Conservation (phyloP, 2,113 vertebrate species). For the Sander vitreus region DNA sequence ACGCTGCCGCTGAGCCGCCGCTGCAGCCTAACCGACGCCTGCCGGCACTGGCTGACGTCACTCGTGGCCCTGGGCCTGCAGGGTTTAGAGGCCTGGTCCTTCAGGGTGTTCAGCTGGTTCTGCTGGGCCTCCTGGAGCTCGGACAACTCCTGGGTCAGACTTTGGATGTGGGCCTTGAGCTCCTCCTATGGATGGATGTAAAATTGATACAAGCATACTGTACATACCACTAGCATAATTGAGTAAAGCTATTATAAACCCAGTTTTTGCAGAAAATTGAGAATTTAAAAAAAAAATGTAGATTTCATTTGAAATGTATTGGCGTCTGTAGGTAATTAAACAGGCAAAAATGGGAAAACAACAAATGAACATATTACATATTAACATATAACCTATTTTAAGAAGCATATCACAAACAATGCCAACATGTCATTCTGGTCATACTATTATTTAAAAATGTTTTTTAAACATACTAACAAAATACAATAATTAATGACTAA, state of each 20-base stretch:
- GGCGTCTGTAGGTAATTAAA: no score
- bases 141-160: constrained; percentile 82
- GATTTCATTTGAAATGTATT: no score
- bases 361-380: not conserved
- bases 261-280: not conserved
- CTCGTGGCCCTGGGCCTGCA: constrained; percentile 80
- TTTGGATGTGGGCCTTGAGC: constrained; percentile 82
- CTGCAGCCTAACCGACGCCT: constrained; percentile 87
- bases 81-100: constrained; percentile 70
- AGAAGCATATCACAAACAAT: not conserved
- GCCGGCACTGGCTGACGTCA: constrained; percentile 87
- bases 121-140: constrained; percentile 82
- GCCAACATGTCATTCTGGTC: not conserved
- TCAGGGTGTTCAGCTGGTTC: constrained; percentile 82
- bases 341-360: not conserved
- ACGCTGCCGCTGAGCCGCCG: constrained; percentile 86
- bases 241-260: not conserved
- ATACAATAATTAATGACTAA: no score
- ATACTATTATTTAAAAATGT: not conserved
- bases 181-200: constrained; percentile 74
- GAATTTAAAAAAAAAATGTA: not conserved
- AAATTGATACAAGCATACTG: not conserved
- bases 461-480: not conserved
- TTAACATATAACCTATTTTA: not conserved
- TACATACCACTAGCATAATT: not conserved